Evolutionary conservation across 2,113 vertebrate species (phyloP), one percentile per base, ranked within the genome.

Genomic region (Syngnathus typhle): DNA sequence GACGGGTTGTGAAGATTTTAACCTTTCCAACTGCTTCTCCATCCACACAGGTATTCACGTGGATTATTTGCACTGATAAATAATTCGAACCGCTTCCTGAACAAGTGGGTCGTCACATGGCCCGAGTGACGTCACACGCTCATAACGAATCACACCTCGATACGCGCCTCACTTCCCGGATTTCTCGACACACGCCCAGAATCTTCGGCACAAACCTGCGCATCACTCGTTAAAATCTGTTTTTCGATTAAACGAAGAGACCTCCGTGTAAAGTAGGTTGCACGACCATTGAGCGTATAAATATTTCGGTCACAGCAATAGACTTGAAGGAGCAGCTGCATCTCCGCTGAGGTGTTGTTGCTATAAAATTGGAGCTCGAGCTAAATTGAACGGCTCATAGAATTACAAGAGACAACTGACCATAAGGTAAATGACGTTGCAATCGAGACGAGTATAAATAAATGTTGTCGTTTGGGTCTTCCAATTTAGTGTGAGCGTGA

Each of bases 401-500:
- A n/a, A 55, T 3, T 44, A 21, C 10, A 16, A 47, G 5, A 36
- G 11, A 44, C 68, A 23, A 37, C 51, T 41, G 70, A 10, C 21
- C 3, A 18, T 13, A 27, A 84, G 82, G 86, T 83, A 44, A 84
- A 79, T 83, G 60, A 27, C 67, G 32, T 62, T 3, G 6, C 58
- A n/a, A 5, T 23, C 11, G 16, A 51, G 8, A 1, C 7, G 46
- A 27, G 11, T 3, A n/a, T 49, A 52, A 41, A 1, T 27, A 69
- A 27, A 62, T 64, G 68, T 55, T 73, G n/a, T 16, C 21, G 41
- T 44, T 27, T 44, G 58, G 1, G n/a, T 44, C 60, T 9, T 41
- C 68, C 49, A 55, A 66, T 56, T 60, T 41, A 38, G 60, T 36
- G 37, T 70, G 64, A 69, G 63, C 77, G 16, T 74, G 64, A 36